These are phyloP conservation scores for Cryptocephalus primarius DNA, from an alignment of 2,888 invertebrate species.

Conservation along the genomic window DNA sequence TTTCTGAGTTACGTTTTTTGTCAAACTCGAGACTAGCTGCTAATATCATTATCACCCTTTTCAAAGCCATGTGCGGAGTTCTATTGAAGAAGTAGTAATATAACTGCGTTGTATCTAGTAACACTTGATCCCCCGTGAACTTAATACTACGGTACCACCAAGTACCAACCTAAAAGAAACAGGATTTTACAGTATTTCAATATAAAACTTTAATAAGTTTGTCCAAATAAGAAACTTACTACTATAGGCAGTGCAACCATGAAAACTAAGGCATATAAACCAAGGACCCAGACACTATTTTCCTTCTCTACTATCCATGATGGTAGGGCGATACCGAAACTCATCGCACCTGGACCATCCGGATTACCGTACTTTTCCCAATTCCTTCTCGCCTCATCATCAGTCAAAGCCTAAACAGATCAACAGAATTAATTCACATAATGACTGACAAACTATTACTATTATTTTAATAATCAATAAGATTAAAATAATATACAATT, in stretches of 20 bases:
- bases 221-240: conserved; percentile 38
- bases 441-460: neutral
- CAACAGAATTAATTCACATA: neutral
- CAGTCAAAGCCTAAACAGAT: conserved; percentile 70
- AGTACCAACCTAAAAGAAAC: conserved; percentile 58
- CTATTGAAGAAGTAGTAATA: conserved; percentile 94
- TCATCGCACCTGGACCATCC: conserved; percentile 98
- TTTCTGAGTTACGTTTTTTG: conserved; percentile 86
- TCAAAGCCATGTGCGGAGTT: conserved; percentile 90
- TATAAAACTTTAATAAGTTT: neutral
- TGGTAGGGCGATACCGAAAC: conserved; percentile 97
- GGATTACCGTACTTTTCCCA: conserved; percentile 99
- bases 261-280: conserved; percentile 89
- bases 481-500: neutral
- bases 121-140: conserved; percentile 93
- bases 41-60: conserved; percentile 92
- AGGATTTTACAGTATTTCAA: neutral
- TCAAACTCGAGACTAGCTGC: conserved; percentile 96
- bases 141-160: conserved; percentile 99
- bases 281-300: conserved; percentile 96
- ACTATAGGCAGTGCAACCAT: conserved; percentile 92
- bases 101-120: conserved; percentile 93
- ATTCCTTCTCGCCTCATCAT: conserved; percentile 93
- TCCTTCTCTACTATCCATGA: conserved; percentile 99
- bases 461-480: neutral